Evolutionary conservation across 2,797 vertebrate species (phyloP), one percentile per base, ranked within the genome.

Genomic region (Sebastes minor): DNA sequence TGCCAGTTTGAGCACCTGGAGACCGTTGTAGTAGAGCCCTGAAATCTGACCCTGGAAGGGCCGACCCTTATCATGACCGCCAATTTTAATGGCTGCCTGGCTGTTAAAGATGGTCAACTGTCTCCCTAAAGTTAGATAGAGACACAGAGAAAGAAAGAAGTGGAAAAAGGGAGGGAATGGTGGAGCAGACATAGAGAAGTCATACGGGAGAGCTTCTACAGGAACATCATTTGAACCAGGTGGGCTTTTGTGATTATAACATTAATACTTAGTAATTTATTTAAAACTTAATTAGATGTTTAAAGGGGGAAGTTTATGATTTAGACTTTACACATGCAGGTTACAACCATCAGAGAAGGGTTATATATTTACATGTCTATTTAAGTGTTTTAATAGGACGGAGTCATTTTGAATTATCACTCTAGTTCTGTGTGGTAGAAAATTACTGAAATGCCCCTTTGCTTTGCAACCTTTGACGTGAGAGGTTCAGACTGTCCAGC

Each of bases 71-170:
- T 99, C 98, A 59, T 96, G 95, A 81, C 98, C 98, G 28, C 98
- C 98, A 16, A 99, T 98, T 94, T 97, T 98, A 93, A 99, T 98
- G 82, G 96, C 96, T 3, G 98, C 98, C 94, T 99, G 98, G 94
- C 97, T 99, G 94, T 99, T 99, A 95, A 99, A 99, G 95, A 99
- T 99, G 88, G 98, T 99, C 93, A 99, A 93, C 95, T 99, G 98
- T 85, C 98, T 97, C 92, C 98, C 98, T 99, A 53, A 49, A 90
- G 79, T 74, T 18, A 76, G 83, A 86, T 25, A 65, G 79, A 86
- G 77, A 85, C 73, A 82, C 25, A 76, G 76, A 90, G 55, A 82
- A 64, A 82, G 68, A 28, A 25, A 80, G 79, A 84, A 59, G 32
- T 16, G 64, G 83, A 73, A 66, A 76, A 84, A 52, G 55, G 76